Conservation (phyloP, 2,888 invertebrate genomes). For the Unio pictorum region DNA sequence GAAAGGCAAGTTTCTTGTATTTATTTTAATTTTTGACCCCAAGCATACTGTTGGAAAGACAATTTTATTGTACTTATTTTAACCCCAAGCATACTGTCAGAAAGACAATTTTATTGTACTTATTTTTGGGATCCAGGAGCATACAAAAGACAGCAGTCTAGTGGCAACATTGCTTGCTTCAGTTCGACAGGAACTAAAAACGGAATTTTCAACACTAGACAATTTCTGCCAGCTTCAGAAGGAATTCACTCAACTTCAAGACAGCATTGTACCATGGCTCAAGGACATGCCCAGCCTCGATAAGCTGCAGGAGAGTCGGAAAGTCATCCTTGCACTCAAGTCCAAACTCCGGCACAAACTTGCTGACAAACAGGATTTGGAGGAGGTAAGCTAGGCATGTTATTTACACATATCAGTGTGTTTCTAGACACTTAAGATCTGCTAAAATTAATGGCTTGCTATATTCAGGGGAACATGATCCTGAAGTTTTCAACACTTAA, state of each 20-base stretch:
- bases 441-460: too few relatives aligned
- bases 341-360: slow-evolving; percentile 63
- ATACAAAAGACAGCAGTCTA: slow-evolving; percentile 45
- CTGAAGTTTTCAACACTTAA: too few relatives aligned
- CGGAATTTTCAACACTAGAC: slow-evolving; percentile 46
- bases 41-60: too few relatives aligned
- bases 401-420: not conserved
- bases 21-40: not conserved
- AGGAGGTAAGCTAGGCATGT: slow-evolving; percentile 49
- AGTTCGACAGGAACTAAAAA: slow-evolving; percentile 46
- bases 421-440: not conserved
- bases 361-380: slow-evolving; percentile 64
- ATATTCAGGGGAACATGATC: too few relatives aligned
- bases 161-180: slow-evolving; percentile 54
- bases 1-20: too few relatives aligned
- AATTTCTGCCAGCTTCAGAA: slow-evolving; percentile 39
- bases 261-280: slow-evolving; percentile 59
- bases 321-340: slow-evolving; percentile 51
- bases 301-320: slow-evolving; percentile 48
- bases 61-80: not conserved
- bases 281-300: slow-evolving; percentile 45
- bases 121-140: slow-evolving; percentile 34
- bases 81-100: too few relatives aligned
- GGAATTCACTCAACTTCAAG: slow-evolving; percentile 46
- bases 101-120: too few relatives aligned